Evolutionary conservation across 37 sponge, comb jelly and placozoan genomes (phyloP), one percentile per base, ranked within the genome.

Genomic region (Dysidea cf. avara): DNA sequence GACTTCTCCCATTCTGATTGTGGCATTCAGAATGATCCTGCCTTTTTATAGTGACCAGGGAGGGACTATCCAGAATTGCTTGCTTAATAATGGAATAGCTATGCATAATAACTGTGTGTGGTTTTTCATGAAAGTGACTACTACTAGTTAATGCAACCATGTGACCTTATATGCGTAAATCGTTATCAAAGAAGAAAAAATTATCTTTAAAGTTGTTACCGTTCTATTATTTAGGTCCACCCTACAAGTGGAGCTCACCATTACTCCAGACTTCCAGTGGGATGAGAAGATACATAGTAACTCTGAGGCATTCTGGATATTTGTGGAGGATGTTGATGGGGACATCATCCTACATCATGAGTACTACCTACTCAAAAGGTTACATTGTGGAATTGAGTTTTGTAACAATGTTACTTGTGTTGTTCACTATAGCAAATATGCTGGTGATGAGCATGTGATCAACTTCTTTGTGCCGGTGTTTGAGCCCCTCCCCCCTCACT

Each of bases 261-360:
- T 98, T 48, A 86, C 87, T 62, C 99, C 99, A 30, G 99, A 98
- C 76, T 98, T 98, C 76, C 99, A 98, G 59, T 98, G 99, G 99
- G 99, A 98, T 60, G 99, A 98, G 34, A 98, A 94, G 60, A 61
- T 94, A 2, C 99, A 98, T 67, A 96, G 96, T 13, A 64, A 81
- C 35, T 94, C 93, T 33, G 89, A 96, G 91, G 93, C 91, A 0
- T 98, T 98, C 76, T 98, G 95, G 95, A 82, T 98, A 20, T 69
- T 98, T 37, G 96, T 98, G 49, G 99, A 98, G 80, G 99, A 98
- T 76, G 96, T 89, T 53, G 99, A 98, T 68, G 82, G 93, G 75
- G 99, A 98, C 56, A 66, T 89, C 39, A 67, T 94, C 28, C 88
- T 98, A 33, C 91, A 98, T 74, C 75, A 83, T 54, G 99, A 98